Conservation (phyloP, 2,888 invertebrate genomes). For the Hydrotaea cyrtoneurina region DNA sequence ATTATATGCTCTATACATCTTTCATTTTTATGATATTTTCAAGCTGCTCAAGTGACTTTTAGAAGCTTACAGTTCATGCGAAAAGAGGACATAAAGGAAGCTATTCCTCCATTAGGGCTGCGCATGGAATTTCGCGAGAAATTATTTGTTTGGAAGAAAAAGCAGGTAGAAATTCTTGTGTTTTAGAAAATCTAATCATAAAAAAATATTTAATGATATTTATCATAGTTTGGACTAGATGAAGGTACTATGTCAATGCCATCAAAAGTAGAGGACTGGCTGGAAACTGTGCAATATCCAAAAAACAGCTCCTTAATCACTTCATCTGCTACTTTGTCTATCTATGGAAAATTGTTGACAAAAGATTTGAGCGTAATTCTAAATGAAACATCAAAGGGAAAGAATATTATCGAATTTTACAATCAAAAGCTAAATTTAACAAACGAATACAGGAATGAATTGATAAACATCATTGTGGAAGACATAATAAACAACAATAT, state of each 20-base stretch:
- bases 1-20: constrained; percentile 1
- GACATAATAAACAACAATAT: constrained; percentile 38
- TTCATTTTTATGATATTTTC: not conserved
- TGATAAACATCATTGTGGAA: constrained; percentile 55
- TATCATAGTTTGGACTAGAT: constrained; percentile 34
- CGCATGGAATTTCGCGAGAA: constrained; percentile 30
- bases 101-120: constrained; percentile 20
- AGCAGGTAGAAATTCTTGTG: constrained; percentile 16
- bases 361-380: constrained; percentile 38
- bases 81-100: constrained; percentile 10
- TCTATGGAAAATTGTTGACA: constrained; percentile 31
- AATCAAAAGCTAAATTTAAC: constrained; percentile 37
- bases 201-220: constrained; percentile 2
- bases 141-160: constrained; percentile 29
- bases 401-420: constrained; percentile 28
- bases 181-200: constrained; percentile 16
- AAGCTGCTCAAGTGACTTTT: constrained; percentile 13
- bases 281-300: constrained; percentile 32
- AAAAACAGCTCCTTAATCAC: constrained; percentile 38
- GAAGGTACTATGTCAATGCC: not conserved
- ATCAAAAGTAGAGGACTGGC: constrained; percentile 37
- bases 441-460: constrained; percentile 33
- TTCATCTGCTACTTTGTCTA: constrained; percentile 15
- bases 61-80: constrained; percentile 2
- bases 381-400: constrained; percentile 44